These are phyloP conservation scores for Brenthis hecate DNA, from an alignment of 2,888 invertebrate species.

Conservation along the genomic window DNA sequence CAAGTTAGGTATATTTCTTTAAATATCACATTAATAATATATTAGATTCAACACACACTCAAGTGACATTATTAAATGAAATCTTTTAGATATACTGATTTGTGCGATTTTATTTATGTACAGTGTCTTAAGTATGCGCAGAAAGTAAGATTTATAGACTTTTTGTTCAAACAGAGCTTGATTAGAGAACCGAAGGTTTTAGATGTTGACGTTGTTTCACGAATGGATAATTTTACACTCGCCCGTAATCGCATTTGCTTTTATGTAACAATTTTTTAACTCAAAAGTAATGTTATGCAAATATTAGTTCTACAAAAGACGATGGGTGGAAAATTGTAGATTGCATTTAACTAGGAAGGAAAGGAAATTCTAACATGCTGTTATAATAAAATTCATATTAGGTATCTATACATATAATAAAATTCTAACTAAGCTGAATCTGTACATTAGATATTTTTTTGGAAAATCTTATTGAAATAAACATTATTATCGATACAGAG, in stretches of 20 bases:
- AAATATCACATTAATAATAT: no score
- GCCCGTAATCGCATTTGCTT: slow-evolving; percentile 65
- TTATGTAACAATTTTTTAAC: slow-evolving; percentile 40
- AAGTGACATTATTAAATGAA: no score
- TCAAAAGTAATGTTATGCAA: slow-evolving; percentile 30
- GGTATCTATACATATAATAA: no score
- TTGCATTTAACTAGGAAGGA: not conserved
- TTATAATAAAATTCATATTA: not conserved
- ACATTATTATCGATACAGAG: no score
- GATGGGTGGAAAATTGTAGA: not conserved
- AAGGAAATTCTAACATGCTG: not conserved
- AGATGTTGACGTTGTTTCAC: slow-evolving; percentile 71
- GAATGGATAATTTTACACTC: slow-evolving; percentile 64
- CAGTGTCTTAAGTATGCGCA: slow-evolving; percentile 39
- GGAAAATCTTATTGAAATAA: no score
- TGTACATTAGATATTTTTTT: no score
- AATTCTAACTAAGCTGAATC: no score
- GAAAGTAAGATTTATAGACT: slow-evolving; percentile 64
- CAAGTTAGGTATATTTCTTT: no score
- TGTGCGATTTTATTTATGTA: not conserved
- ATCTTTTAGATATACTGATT: not conserved
- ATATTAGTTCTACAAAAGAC: slow-evolving; percentile 26
- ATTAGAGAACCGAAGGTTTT: slow-evolving; percentile 74
- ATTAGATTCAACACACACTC: no score
- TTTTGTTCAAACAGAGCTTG: slow-evolving; percentile 79